Base-by-base conservation (phyloP, 2,797 vertebrate species). In the Periparus ater region DNA sequence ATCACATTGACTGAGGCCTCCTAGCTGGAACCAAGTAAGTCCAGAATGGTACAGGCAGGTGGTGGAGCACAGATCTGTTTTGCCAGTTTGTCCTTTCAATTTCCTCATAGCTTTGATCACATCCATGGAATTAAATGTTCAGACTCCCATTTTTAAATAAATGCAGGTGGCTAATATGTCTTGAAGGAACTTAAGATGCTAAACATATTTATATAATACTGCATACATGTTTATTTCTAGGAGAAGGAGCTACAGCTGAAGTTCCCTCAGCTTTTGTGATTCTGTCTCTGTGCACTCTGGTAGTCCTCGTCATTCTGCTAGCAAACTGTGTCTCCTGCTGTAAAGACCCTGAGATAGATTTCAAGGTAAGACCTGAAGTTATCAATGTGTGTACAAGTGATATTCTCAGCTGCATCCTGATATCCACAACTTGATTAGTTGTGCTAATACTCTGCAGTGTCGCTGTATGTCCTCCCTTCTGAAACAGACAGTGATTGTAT, bases 311-410 rank as follows among this genome's bases (percentile, higher is more conserved):
- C 58, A 97, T 99, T 81, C 86, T 99, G 95, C 97, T 99, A 51
- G 97, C 98, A 71, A 99, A 99, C 97, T 99, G 99, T 89, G 98
- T 98, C 78, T 99, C 98, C 97, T 99, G 99, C 98, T 99, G 99
- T 97, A 99, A 99, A 97, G 98, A 99, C 86, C 98, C 98, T 4
- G 99, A 99, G 97, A 99, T 99, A 96, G 98, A 99, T 97, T 99
- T 99, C 97, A 99, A 99, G 99, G 99, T 99, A 96, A 98, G 98
- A 30, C 15, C 62, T 77, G 61, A 34, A 42, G 29, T 53, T 34
- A 27, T 48, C 58, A 42, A 3, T n/a, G 19, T 58, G 17, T 53
- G 15, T 17, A 9, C 15, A 75, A 32, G 25, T 70, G n/a, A 6
- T 34, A 18, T 44, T 88, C 54, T 34, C 40, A 17, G 40, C 45